phyloP scores from a whole-genome alignment of 2,797 vertebrate genomes.

The Rhabdophis nuchalis region DNA sequence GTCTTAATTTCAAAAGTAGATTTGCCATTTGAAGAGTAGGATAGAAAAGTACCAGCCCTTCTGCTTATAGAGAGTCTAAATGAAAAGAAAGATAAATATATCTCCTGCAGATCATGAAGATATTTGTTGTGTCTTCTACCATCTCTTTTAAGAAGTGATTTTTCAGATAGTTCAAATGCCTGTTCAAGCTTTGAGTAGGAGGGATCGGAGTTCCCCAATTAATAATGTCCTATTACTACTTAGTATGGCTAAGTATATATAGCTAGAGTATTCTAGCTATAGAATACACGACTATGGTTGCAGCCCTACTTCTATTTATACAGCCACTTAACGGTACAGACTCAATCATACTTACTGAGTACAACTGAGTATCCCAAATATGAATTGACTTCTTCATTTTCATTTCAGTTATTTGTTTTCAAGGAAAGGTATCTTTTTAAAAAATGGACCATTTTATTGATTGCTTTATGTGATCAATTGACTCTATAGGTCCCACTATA shows the following conservation, averaged over 20 bases:
- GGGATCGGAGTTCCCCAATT: slow-evolving; percentile 44
- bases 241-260: background rate
- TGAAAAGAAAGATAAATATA: slow-evolving; percentile 16
- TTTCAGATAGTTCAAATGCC: slow-evolving; percentile 49
- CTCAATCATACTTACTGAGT: background rate
- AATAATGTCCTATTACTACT: slow-evolving; percentile 20
- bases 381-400: background rate
- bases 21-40: background rate
- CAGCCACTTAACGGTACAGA: background rate
- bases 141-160: slow-evolving; percentile 43
- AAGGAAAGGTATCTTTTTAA: background rate
- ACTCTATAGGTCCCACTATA: background rate
- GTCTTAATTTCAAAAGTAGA: slow-evolving; percentile 56
- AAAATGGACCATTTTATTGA: background rate
- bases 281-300: background rate
- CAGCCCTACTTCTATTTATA: slow-evolving; percentile 3
- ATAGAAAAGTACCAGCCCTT: slow-evolving; percentile 30
- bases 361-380: background rate
- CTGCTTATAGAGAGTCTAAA: background rate
- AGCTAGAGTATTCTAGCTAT: background rate
- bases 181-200: slow-evolving; percentile 45
- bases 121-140: slow-evolving; percentile 1
- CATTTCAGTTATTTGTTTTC: background rate
- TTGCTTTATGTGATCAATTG: background rate
- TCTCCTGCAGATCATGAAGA: slow-evolving; percentile 39